Evolutionary conservation across 1,140 invertebrate species (phyloP), one percentile per base, ranked within the genome.

Genomic region (Drosophila arawakana): DNA sequence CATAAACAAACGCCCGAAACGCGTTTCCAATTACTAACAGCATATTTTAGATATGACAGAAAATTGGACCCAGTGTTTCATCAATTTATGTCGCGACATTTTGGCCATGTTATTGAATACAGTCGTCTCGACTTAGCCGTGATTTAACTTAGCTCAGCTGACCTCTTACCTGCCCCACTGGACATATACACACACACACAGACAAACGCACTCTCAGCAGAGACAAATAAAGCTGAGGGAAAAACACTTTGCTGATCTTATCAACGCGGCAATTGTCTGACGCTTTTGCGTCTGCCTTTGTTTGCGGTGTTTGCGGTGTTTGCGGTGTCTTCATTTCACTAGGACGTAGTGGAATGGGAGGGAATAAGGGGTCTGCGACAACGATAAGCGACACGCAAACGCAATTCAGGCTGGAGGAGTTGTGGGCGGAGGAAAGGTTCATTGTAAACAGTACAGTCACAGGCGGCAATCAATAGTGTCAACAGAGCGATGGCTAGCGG

Each of bases 351-450:
- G 75, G 55, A 60, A 58, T 76, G 52, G 74, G 61, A 58, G 63
- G 60, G 60, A 47, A 50, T 58, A 44, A 58, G 35, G 39, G 21
- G 67, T 13, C 41, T 43, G 41, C 7, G n/a, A 21, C 54, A 60
- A 57, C 78, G 83, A 88, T 88, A 88, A 88, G 80, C 70, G 84
- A 88, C 83, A 88, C 83, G 83, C 83, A 78, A 88, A 60, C 62
- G 71, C 71, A 65, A 67, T 44, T 72, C 58, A 67, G 65, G 67
- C 50, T 44, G 65, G 54, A 30, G 30, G n/a, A 13, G 0, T 2
- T 35, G 13, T 18, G 21, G 13, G 2, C 7, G 15, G 8, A 10
- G 15, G 49, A 11, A 7, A 25, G 18, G 8, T 71, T 41, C 60
- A 10, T 4, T 30, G 57, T 44, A 59, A 30, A 21, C 41, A 34